These are phyloP conservation scores for Tauraco hartlaubi DNA, from an alignment of 2,797 vertebrate genomes.

Conservation along the genomic window DNA sequence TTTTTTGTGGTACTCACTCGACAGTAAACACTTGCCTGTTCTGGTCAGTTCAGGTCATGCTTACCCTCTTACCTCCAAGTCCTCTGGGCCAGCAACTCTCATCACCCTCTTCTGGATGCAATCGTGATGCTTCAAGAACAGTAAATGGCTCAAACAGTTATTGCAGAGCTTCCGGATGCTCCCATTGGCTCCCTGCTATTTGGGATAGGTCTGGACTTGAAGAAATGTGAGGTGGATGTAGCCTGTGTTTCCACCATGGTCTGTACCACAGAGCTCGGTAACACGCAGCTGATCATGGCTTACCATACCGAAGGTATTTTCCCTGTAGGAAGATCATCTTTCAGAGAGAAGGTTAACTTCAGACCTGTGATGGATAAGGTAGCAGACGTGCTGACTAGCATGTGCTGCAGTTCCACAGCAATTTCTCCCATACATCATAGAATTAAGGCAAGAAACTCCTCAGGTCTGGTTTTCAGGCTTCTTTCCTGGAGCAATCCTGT, in stretches of 20 bases:
- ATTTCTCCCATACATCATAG: not conserved
- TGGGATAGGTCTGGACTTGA: not conserved
- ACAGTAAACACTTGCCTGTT: not conserved
- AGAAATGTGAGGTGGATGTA: not conserved
- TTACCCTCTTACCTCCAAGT: not conserved
- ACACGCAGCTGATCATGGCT: not conserved
- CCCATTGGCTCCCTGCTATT: not conserved
- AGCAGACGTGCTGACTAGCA: not conserved
- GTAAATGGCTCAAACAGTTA: not conserved
- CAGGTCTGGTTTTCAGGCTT: not conserved
- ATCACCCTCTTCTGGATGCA: not conserved
- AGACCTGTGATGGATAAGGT: not conserved
- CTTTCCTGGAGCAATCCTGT: not conserved
- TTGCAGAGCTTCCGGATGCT: not conserved
- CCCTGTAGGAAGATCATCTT: not conserved
- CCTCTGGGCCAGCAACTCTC: not conserved
- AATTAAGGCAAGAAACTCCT: not conserved
- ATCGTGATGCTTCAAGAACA: not conserved
- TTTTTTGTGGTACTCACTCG: not conserved
- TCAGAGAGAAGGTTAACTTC: not conserved
- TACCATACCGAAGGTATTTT: not conserved
- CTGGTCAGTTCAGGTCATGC: not conserved
- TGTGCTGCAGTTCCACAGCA: not conserved
- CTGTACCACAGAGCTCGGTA: not conserved
- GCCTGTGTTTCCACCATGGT: not conserved